Evolutionary conservation across 2,888 invertebrate genomes (phyloP), one percentile per base, ranked within the genome.

Genomic region (Prenolepis imparis): DNA sequence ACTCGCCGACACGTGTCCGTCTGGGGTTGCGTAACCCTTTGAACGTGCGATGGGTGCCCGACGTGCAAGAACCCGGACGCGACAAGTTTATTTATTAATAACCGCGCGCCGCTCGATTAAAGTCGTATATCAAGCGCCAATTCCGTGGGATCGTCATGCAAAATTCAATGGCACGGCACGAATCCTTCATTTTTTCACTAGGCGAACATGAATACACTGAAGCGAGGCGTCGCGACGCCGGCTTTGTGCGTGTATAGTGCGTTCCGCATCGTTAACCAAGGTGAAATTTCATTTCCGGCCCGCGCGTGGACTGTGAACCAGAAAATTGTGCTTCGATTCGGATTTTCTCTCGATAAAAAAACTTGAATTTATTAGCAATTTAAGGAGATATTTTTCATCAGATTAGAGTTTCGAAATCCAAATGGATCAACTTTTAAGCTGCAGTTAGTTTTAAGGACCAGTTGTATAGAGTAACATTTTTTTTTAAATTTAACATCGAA

Each of bases 1-100:
- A 64, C 68, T 82, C 84, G 89, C 91, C 90, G 92, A 93, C 93
- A 93, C 92, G 92, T 93, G 91, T 91, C 89, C 91, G 91, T 92
- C 92, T 92, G 90, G 87, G 88, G 85, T 89, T 83, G 84, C 74
- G 83, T 84, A 92, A 89, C 91, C 91, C 91, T 90, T 92, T 88
- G 74, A 75, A 64, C 78, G 74, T 73, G 39, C 48, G 57, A 66
- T 52, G 48, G 8, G 8, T 48, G n/a, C 55, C 36, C 64, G n/a
- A 48, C 15, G 12, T 36, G 61, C 11, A 24, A 57, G 8, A 44
- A 39, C 15, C 44, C 28, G 28, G 44, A 39, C 61, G 68, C 55
- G 70, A 67, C 32, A 21, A 21, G 15, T 59, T 59, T 67, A 36
- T 28, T 36, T 67, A 36, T 28, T 66, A 64, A 24, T 66, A 64